A percentile compares a stretch with the other conserved stretches of the same genome.
Conservation (phyloP, 2,888 invertebrate genomes). For the Phasia obesa region DNA sequence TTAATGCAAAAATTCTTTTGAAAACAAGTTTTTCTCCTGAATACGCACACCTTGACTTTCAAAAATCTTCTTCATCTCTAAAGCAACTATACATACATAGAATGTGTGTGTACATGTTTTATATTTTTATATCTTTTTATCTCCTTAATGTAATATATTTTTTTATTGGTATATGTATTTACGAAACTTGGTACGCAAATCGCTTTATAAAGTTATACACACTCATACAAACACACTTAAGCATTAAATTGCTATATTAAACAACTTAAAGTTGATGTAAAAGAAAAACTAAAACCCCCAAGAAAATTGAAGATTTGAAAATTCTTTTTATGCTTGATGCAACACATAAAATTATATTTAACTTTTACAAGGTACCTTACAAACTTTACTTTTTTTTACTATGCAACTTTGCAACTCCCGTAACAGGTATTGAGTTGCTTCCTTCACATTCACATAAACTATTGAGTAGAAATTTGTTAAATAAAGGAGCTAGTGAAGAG, state of each 20-base stretch:
- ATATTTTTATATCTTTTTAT: constrained; percentile 13
- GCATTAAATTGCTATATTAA: constrained; percentile 21
- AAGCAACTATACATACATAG: background rate
- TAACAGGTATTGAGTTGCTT: constrained; percentile 61
- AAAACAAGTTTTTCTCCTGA: too few species aligned
- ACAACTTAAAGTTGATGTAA: background rate
- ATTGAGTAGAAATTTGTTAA: background rate
- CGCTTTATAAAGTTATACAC: constrained; percentile 45
- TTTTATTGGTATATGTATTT: constrained; percentile 57
- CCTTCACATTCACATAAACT: constrained; percentile 4
- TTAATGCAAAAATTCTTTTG: too few species aligned
- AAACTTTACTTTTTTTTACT: constrained; percentile 35
- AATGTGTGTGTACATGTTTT: background rate
- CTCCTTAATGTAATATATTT: constrained; percentile 37
- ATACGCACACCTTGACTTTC: too few species aligned
- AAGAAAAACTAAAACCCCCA: constrained; percentile 25
- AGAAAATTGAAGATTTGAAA: constrained; percentile 54
- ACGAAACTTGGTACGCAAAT: constrained; percentile 60
- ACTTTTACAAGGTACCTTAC: constrained; percentile 64
- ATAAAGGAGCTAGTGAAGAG: constrained; percentile 20
- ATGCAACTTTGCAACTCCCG: background rate
- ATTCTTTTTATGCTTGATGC: constrained; percentile 67
- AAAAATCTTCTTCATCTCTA: too few species aligned
- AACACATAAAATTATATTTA: constrained; percentile 61
- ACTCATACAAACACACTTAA: constrained; percentile 3